Evolutionary conservation across 2,888 invertebrate genomes (phyloP).

Genomic region (Hybos culiciformis): DNA sequence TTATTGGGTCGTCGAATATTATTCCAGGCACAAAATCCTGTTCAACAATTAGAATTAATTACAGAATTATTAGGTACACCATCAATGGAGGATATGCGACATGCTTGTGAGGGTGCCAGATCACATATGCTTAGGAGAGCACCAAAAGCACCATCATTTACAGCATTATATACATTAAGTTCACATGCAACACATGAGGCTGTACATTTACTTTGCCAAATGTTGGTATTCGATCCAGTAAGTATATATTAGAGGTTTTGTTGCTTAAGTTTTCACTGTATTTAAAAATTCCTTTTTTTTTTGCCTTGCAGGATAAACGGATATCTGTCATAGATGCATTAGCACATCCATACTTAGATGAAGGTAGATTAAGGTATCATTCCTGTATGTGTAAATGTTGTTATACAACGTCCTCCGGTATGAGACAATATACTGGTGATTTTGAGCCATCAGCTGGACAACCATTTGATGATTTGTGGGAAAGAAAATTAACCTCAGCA

Average conservation of each 20-base stretch:
- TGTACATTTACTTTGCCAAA: constrained; percentile 90
- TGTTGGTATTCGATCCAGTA: constrained; percentile 97
- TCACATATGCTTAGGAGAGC: constrained; percentile 81
- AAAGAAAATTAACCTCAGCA: constrained; percentile 82
- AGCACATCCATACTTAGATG: constrained; percentile 94
- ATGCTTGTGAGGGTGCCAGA: constrained; percentile 91
- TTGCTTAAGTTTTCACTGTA: background rate
- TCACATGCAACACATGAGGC: constrained; percentile 95
- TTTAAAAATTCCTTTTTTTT: background rate
- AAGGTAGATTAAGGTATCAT: constrained; percentile 95
- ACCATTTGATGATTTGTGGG: constrained; percentile 93
- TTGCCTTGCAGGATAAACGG: constrained; percentile 61
- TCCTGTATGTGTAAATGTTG: constrained; percentile 99
- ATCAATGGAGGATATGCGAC: constrained; percentile 86
- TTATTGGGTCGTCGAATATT: constrained; percentile 87
- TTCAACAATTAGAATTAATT: constrained; percentile 94
- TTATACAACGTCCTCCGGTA: constrained; percentile 59
- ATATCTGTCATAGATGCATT: constrained; percentile 91
- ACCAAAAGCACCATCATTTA: constrained; percentile 75
- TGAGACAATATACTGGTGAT: constrained; percentile 84
- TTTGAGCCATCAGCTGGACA: constrained; percentile 84
- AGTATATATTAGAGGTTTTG: constrained; percentile 32
- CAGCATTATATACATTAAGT: constrained; percentile 79
- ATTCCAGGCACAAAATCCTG: constrained; percentile 96
- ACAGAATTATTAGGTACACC: constrained; percentile 96